Conservation (phyloP, 2,113 vertebrate genomes). For the Crocuta crocuta region DNA sequence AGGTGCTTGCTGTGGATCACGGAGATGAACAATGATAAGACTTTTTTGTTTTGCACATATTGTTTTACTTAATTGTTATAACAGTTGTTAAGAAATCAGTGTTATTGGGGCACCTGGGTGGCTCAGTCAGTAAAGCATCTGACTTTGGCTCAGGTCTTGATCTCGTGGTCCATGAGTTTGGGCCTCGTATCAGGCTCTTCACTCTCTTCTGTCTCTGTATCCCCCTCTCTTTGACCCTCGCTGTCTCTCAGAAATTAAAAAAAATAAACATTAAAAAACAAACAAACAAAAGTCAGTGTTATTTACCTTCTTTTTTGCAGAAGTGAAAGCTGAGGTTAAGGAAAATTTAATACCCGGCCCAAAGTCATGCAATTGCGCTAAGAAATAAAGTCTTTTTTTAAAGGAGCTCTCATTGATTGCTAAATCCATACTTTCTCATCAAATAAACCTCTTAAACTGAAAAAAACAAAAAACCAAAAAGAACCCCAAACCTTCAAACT, state of each 20-base stretch:
- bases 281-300: not conserved
- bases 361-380: not conserved
- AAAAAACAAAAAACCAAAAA: not conserved
- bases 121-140: no score
- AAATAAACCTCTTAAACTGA: not conserved
- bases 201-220: no score
- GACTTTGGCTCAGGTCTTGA: no score
- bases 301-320: not conserved
- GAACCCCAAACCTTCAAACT: not conserved
- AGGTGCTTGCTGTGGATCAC: not conserved
- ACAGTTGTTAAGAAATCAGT: not conserved
- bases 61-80: slow-evolving; percentile 30
- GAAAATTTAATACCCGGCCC: not conserved
- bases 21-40: not conserved
- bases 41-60: not conserved
- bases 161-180: no score
- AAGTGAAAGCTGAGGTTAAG: not conserved
- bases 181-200: no score
- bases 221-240: no score
- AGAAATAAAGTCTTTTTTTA: not conserved
- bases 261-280: no score
- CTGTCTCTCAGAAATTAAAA: no score
- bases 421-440: not conserved
- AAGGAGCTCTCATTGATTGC: not conserved
- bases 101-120: not conserved